A percentile compares a stretch with the other conserved stretches of the same genome.
Evolutionary conservation across 92 coral and sea anemone genomes (phyloP).

Genomic region (Siderastrea radians): DNA sequence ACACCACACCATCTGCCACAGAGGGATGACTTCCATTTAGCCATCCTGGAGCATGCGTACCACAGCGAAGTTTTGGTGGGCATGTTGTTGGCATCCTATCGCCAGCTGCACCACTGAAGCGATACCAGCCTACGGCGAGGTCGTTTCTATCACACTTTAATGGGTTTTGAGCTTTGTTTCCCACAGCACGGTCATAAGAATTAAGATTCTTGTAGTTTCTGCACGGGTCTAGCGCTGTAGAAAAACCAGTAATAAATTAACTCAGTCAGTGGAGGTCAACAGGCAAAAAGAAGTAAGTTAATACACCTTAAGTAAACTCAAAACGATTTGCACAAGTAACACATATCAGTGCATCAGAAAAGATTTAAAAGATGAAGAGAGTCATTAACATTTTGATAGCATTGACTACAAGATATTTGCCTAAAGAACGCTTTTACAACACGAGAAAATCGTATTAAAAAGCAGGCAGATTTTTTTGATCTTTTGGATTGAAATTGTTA

Average conservation of each 20-base stretch:
- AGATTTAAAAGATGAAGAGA: no score
- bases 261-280: not conserved
- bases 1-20: not conserved
- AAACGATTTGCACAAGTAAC: no score
- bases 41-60: slow-evolving; percentile 45
- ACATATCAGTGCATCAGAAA: no score
- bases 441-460: no score
- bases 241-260: not conserved
- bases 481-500: no score
- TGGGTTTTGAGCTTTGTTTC: not conserved
- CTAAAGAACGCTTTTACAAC: no score
- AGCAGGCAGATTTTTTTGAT: no score
- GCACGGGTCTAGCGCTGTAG: not conserved
- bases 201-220: not conserved
- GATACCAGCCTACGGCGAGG: not conserved
- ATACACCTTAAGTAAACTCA: no score
- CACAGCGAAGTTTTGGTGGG: slow-evolving; percentile 5
- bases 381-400: no score
- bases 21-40: slow-evolving; percentile 2
- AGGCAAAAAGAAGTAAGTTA: not conserved
- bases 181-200: not conserved
- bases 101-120: not conserved
- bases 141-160: not conserved
- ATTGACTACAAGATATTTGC: no score
- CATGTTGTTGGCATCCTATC: not conserved